Conservation (phyloP, 2,888 invertebrate species). For the Epistrophella euchroma region DNA sequence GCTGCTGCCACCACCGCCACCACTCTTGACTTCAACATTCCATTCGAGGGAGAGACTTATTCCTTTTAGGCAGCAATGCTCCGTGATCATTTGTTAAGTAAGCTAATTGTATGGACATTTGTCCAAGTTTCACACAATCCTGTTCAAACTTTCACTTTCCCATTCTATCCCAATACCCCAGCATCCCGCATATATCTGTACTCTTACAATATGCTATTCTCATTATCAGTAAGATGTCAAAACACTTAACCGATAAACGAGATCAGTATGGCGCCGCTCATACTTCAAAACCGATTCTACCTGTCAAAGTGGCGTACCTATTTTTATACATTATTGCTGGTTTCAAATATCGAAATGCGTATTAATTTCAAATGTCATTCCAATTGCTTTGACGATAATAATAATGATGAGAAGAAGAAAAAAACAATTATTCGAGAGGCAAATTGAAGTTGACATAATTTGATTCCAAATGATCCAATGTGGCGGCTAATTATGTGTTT, state of each 20-base stretch:
- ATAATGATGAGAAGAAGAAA: constrained; percentile 13
- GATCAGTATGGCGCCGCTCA: constrained; percentile 65
- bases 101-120: constrained; percentile 32
- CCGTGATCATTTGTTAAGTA: constrained; percentile 23
- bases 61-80: constrained; percentile 34
- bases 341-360: constrained; percentile 34
- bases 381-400: constrained; percentile 33
- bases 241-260: constrained; percentile 64
- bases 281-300: constrained; percentile 43
- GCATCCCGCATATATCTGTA: neutral
- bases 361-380: constrained; percentile 55
- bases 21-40: constrained; percentile 51
- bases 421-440: constrained; percentile 29
- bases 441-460: constrained; percentile 66
- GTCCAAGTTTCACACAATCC: constrained; percentile 22
- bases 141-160: constrained; percentile 56
- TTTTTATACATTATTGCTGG: neutral
- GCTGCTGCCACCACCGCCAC: constrained; percentile 13
- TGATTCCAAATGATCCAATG: constrained; percentile 28
- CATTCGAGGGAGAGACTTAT: constrained; percentile 50
- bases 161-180: neutral
- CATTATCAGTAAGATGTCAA: constrained; percentile 59
- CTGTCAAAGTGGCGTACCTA: constrained; percentile 33
- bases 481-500: constrained; percentile 50
- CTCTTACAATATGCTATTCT: neutral